Conservation (phyloP, 2,888 invertebrate species). For the Ochropleura plecta region DNA sequence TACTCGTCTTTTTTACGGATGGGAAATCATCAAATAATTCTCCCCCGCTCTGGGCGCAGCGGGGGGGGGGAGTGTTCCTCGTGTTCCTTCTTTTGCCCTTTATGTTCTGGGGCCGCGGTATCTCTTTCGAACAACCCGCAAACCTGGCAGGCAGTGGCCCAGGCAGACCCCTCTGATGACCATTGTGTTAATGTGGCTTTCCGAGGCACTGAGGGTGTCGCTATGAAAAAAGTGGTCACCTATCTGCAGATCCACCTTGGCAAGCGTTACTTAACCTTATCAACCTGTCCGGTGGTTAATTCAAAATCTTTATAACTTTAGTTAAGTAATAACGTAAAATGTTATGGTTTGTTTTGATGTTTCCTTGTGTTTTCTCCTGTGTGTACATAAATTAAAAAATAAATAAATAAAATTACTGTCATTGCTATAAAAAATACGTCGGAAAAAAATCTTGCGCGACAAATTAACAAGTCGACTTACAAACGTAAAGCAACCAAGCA, state of each 20-base stretch:
- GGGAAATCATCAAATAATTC: no score
- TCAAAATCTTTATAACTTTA: neutral
- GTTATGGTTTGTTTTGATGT: no score
- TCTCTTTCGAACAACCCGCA: no score
- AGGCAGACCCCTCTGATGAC: neutral
- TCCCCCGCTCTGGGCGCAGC: no score
- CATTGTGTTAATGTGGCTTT: neutral
- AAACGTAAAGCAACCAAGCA: constrained; percentile 25
- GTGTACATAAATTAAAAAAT: no score
- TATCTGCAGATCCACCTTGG: neutral
- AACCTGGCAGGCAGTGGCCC: no score
- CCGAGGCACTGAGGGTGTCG: neutral
- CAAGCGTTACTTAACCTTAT: neutral
- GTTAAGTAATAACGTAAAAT: neutral
- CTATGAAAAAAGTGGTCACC: neutral
- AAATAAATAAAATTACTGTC: neutral
- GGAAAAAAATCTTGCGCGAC: neutral
- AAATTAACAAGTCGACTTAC: constrained; percentile 16
- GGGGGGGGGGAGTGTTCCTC: no score
- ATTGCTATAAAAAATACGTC: neutral
- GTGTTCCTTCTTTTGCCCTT: no score
- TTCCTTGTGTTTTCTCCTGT: no score
- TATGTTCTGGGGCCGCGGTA: no score
- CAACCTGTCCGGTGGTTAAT: neutral
- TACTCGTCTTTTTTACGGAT: neutral